phyloP scores from a whole-genome alignment of 2,797 vertebrate genomes.

The Lemur catta region DNA sequence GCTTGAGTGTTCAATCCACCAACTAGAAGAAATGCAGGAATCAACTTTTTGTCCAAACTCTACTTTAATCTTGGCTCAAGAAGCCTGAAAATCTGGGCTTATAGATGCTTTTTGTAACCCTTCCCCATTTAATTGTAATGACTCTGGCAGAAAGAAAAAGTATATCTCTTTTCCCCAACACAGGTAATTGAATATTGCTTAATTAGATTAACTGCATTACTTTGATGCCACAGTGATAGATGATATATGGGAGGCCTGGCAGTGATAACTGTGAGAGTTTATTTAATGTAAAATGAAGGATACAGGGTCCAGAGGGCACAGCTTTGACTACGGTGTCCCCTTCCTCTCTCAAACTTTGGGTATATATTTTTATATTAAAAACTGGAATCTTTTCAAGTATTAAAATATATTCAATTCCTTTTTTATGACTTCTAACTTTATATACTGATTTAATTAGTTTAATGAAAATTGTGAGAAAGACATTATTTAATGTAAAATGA shows the following conservation, averaged over 20 bases:
- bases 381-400: background rate
- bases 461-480: slow-evolving; percentile 20
- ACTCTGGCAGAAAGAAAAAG: slow-evolving; percentile 58
- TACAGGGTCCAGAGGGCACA: background rate
- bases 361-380: slow-evolving; percentile 21
- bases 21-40: slow-evolving; percentile 44
- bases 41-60: slow-evolving; percentile 60
- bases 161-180: slow-evolving; percentile 26
- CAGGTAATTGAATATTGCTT: slow-evolving; percentile 67
- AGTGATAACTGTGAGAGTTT: slow-evolving; percentile 41
- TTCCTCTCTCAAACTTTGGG: background rate
- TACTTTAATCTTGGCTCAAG: slow-evolving; percentile 65
- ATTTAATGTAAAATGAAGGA: slow-evolving; percentile 51
- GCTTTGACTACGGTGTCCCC: background rate
- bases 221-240: slow-evolving; percentile 50
- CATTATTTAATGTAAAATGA: slow-evolving; percentile 55
- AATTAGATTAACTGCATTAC: slow-evolving; percentile 68
- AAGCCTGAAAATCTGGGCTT: slow-evolving; percentile 56
- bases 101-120: slow-evolving; percentile 53
- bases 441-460: background rate
- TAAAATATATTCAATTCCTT: background rate
- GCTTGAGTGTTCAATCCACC: slow-evolving; percentile 2
- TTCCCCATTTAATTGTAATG: slow-evolving; percentile 66
- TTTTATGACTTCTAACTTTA: slow-evolving; percentile 11
- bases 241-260: slow-evolving; percentile 48